A percentile compares a stretch with the other conserved stretches of the same genome.
Evolutionary conservation across 2,888 invertebrate genomes (phyloP).

Genomic region (Cyrtodaria siliqua): DNA sequence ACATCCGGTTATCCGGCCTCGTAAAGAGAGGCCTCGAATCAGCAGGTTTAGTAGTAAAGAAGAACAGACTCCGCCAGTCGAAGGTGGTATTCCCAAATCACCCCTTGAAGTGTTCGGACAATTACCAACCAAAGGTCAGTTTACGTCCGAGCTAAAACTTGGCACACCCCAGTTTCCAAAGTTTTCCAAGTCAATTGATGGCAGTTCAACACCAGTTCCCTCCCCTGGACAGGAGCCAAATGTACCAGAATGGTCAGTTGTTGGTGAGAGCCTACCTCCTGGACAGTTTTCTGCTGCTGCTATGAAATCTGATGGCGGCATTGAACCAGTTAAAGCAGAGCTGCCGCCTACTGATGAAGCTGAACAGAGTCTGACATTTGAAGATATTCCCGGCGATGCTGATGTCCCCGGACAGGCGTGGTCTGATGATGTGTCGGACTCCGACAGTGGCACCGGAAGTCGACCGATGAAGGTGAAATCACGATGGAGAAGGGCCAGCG

Average conservation of each 20-base stretch:
- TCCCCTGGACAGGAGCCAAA: constrained; percentile 14
- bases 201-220: constrained; percentile 15
- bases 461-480: constrained; percentile 78
- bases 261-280: not conserved
- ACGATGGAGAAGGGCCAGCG: constrained; percentile 79
- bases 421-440: constrained; percentile 35
- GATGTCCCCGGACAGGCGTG: not conserved
- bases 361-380: not conserved
- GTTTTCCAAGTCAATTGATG: constrained; percentile 4
- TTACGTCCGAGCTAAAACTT: not conserved
- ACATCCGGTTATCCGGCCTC: constrained; percentile 15
- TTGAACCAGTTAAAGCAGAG: not conserved
- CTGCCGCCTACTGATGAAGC: not conserved
- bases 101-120: too few relatives aligned
- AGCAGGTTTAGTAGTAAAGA: too few relatives aligned
- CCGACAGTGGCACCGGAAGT: constrained; percentile 29
- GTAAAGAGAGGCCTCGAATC: too few relatives aligned
- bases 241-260: constrained; percentile 18
- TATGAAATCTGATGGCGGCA: not conserved
- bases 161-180: not conserved
- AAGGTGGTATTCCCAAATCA: too few relatives aligned
- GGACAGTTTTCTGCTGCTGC: not conserved
- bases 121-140: too few relatives aligned
- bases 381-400: not conserved
- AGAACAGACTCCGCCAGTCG: too few relatives aligned